phyloP scores from a whole-genome alignment of 2,888 invertebrate genomes.

The Xanthorhoe designata region DNA sequence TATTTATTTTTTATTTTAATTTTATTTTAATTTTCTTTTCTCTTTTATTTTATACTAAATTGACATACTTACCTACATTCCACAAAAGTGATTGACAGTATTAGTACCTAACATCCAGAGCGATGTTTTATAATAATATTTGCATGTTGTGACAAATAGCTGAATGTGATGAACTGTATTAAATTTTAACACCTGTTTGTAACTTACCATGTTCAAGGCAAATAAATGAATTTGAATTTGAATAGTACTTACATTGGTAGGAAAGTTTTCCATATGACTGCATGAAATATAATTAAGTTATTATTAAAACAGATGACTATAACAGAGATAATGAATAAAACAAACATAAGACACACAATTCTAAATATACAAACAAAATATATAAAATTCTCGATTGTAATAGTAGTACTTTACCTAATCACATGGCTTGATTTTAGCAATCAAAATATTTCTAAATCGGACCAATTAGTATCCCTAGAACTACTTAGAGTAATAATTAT shows the following conservation, averaged over 20 bases:
- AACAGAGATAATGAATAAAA: constrained; percentile 9
- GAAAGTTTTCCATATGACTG: constrained; percentile 30
- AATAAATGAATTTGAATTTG: no score
- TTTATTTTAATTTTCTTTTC: no score
- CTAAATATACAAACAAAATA: not conserved
- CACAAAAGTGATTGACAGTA: no score
- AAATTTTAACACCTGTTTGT: no score
- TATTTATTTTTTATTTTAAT: no score
- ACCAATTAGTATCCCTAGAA: constrained; percentile 44
- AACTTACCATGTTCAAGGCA: no score
- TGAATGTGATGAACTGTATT: no score
- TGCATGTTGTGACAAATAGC: no score
- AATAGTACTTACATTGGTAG: constrained; percentile 29
- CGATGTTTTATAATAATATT: no score
- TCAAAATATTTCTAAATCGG: constrained; percentile 40
- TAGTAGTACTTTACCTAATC: constrained; percentile 3
- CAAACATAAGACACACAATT: constrained; percentile 5
- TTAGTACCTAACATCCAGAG: no score
- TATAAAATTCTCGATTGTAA: constrained; percentile 9
- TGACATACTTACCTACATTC: no score
- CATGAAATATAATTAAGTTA: constrained; percentile 32
- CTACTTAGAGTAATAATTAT: constrained; percentile 45
- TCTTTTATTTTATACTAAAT: no score
- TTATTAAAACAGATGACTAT: not conserved
- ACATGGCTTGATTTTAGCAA: constrained; percentile 38